A percentile compares a stretch with the other conserved stretches of the same genome.
phyloP scores from a whole-genome alignment of 2,113 vertebrate species.

The Madoqua kirkii region DNA sequence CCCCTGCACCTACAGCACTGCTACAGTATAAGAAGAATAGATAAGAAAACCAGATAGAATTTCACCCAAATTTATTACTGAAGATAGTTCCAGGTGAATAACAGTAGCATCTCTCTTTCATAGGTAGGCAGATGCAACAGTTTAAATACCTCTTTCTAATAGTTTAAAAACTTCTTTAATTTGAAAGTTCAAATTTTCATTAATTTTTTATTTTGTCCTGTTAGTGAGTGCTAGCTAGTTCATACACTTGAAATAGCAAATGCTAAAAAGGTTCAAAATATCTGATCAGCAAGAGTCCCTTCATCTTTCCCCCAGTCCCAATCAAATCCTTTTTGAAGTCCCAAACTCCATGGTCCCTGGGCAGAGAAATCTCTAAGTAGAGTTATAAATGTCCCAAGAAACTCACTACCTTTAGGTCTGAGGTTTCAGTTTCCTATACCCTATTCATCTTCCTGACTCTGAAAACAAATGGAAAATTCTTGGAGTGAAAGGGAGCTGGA shows the following conservation, averaged over 20 bases:
- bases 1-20: slow-evolving; percentile 40
- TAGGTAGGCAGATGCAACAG: slow-evolving; percentile 58
- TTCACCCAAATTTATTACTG: slow-evolving; percentile 65
- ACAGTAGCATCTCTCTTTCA: slow-evolving; percentile 63
- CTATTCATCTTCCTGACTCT: neutral
- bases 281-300: slow-evolving; percentile 9
- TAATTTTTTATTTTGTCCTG: slow-evolving; percentile 64
- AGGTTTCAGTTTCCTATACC: neutral
- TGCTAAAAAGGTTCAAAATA: slow-evolving; percentile 47
- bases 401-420: neutral
- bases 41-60: slow-evolving; percentile 63
- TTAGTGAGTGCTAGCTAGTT: slow-evolving; percentile 47
- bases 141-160: slow-evolving; percentile 67
- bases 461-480: neutral
- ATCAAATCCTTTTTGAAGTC: neutral
- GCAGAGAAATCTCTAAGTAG: neutral
- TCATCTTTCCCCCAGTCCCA: neutral
- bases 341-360: neutral
- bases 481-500: neutral
- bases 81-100: slow-evolving; percentile 63
- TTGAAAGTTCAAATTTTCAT: slow-evolving; percentile 68
- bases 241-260: slow-evolving; percentile 60
- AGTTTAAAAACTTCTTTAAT: slow-evolving; percentile 64
- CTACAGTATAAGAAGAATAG: slow-evolving; percentile 23
- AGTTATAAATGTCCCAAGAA: neutral